These are phyloP conservation scores for Lycocerus yunnanus DNA, from an alignment of 2,888 invertebrate species.

Conservation along the genomic window DNA sequence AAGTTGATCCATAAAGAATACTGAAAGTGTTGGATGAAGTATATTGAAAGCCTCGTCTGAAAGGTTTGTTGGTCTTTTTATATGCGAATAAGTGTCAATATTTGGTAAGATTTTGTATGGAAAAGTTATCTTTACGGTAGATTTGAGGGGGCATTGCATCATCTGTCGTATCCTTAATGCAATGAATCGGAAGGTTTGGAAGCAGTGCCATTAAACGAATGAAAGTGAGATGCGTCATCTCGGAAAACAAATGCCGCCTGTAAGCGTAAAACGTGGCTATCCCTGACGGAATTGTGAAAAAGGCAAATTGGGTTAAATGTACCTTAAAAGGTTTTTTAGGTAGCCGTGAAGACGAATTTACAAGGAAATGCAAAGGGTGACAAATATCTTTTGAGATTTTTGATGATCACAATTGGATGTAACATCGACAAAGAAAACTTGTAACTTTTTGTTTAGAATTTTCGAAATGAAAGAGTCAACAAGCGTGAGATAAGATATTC, in stretches of 20 bases:
- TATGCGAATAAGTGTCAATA: slow-evolving; percentile 14
- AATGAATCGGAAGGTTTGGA: slow-evolving; percentile 30
- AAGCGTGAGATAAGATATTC: slow-evolving; percentile 12
- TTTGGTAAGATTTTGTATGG: slow-evolving; percentile 6
- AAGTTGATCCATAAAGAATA: neutral
- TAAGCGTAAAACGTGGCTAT: slow-evolving; percentile 33
- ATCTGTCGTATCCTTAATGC: slow-evolving; percentile 29
- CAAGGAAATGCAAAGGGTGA: slow-evolving; percentile 26
- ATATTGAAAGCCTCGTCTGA: neutral
- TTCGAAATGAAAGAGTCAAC: slow-evolving; percentile 20
- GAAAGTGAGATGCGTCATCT: slow-evolving; percentile 26
- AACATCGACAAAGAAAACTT: slow-evolving; percentile 19
- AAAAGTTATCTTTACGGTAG: slow-evolving; percentile 28
- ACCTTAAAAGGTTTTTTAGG: slow-evolving; percentile 35
- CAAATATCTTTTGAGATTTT: slow-evolving; percentile 33
- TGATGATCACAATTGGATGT: slow-evolving; percentile 27
- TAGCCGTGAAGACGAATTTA: slow-evolving; percentile 30
- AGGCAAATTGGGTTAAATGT: slow-evolving; percentile 38
- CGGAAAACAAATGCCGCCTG: slow-evolving; percentile 27
- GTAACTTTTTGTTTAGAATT: slow-evolving; percentile 10
- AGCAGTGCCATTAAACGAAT: slow-evolving; percentile 25
- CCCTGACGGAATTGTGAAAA: slow-evolving; percentile 32
- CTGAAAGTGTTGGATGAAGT: neutral
- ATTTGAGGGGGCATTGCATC: slow-evolving; percentile 27
- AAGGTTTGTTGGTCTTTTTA: neutral